Percentiles rank a stretch among this genome's conserved stretches.
These are phyloP conservation scores for Nyctalus aviator DNA, from an alignment of 2,797 vertebrate genomes.

Conservation along the genomic window DNA sequence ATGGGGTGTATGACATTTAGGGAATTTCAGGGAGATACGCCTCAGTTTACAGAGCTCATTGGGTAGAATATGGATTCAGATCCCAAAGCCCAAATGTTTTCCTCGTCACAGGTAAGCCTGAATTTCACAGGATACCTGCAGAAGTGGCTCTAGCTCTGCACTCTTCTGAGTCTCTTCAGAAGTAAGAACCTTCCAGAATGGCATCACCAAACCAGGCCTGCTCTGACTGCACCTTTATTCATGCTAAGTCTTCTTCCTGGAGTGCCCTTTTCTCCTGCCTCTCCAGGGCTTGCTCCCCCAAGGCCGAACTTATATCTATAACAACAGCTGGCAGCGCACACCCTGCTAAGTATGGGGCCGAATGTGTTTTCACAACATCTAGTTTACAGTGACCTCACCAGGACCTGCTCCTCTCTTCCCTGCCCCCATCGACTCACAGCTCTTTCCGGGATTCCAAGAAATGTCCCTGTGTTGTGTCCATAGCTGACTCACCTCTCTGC, in stretches of 20 bases:
- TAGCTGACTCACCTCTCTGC: neutral
- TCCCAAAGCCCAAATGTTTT: neutral
- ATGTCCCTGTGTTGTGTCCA: neutral
- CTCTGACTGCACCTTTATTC: neutral
- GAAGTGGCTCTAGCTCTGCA: neutral
- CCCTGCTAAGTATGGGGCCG: neutral
- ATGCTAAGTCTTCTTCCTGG: neutral
- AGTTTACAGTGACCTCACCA: neutral
- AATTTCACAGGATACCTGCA: neutral
- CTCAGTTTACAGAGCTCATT: neutral
- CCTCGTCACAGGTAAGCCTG: neutral
- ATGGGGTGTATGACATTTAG: neutral
- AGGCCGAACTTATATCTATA: neutral
- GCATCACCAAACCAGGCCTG: neutral
- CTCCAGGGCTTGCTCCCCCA: neutral
- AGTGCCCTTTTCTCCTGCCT: neutral
- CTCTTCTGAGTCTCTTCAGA: neutral
- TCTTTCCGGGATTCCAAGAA: neutral
- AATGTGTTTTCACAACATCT: neutral
- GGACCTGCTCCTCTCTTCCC: neutral
- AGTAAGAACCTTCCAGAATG: neutral
- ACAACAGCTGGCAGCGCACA: neutral
- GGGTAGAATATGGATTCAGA: neutral
- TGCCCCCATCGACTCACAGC: neutral
- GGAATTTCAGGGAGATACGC: neutral